Evolutionary conservation across 2,888 invertebrate genomes (phyloP), one percentile per base, ranked within the genome.

Genomic region (Nymphalis c-album): DNA sequence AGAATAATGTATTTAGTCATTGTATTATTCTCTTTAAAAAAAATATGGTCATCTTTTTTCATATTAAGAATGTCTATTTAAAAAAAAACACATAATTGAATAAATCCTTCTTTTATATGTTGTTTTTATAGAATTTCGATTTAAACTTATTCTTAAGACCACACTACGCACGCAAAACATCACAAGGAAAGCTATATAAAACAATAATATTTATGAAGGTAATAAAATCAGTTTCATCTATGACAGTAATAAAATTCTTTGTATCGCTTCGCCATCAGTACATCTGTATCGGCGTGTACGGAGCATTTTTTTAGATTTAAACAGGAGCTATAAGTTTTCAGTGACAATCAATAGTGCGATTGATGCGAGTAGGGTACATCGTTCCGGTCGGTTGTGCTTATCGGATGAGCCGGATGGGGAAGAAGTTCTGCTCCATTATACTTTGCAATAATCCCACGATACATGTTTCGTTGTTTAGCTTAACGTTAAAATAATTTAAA

Each of bases 381-480:
- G 91, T 91, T 91, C 89, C 91, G 87, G 87, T 89, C 82, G 86
- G 85, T 81, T 87, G 89, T 89, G 81, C 83, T 86, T 84, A 87
- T 88, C 88, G 85, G 86, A 88, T 89, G 85, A 87, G 83, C 84
- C 85, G 84, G 51, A 16, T 26, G 83, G 85, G 84, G 85, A 85
- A 83, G 79, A 84, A 82, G 89, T 90, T 90, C 87, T 88, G 90
- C 87, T 82, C 88, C 88, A 90, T 91, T 91, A 86, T 90, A 78
- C 85, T 78, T 76, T 69, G 78, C 81, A 82, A 83, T 86, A 87
- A 89, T 86, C 85, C 82, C 81, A 71, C 73, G 74, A 79, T 74
- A 75, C 75, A 77, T 72, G 73, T 73, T 74, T 71, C 47, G 22
- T 31, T 64, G 45, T 20, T 58, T 17, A 45, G 22, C 58, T 26